These are phyloP conservation scores for Chorisops tibialis DNA, from an alignment of 2,888 invertebrate genomes.

Conservation along the genomic window DNA sequence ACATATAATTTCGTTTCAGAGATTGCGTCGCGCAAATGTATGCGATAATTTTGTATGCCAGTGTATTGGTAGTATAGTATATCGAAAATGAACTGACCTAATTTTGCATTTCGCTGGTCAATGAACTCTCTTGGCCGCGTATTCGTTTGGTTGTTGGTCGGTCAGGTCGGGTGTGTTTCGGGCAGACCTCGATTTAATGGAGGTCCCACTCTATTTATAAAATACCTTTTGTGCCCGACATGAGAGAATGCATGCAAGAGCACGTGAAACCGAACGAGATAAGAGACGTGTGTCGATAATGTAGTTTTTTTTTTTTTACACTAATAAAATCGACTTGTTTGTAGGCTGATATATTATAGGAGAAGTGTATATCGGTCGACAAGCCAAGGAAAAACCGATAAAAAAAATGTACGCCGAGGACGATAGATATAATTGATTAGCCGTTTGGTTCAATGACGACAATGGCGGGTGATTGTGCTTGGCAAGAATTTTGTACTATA, in stretches of 20 bases:
- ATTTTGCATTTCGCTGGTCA: slow-evolving; percentile 41
- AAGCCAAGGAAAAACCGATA: slow-evolving; percentile 12
- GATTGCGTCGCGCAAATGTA: no score
- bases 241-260: not conserved
- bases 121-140: slow-evolving; percentile 39
- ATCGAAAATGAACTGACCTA: slow-evolving; percentile 40
- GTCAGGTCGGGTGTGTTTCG: not conserved
- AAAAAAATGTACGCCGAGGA: slow-evolving; percentile 11
- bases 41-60: no score
- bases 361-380: slow-evolving; percentile 15
- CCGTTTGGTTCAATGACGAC: slow-evolving; percentile 13
- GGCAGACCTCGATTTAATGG: slow-evolving; percentile 19
- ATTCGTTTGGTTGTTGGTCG: not conserved
- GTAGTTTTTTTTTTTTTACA: not conserved
- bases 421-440: slow-evolving; percentile 20
- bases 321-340: no score
- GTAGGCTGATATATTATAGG: not conserved
- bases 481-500: no score
- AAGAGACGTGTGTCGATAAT: not conserved
- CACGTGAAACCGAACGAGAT: not conserved
- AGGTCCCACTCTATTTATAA: slow-evolving; percentile 23
- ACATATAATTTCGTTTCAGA: no score
- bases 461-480: not conserved
- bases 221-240: not conserved
- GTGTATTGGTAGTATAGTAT: no score